Base-by-base conservation (phyloP, 2,113 vertebrate genomes). In the Phocoena phocoena region DNA sequence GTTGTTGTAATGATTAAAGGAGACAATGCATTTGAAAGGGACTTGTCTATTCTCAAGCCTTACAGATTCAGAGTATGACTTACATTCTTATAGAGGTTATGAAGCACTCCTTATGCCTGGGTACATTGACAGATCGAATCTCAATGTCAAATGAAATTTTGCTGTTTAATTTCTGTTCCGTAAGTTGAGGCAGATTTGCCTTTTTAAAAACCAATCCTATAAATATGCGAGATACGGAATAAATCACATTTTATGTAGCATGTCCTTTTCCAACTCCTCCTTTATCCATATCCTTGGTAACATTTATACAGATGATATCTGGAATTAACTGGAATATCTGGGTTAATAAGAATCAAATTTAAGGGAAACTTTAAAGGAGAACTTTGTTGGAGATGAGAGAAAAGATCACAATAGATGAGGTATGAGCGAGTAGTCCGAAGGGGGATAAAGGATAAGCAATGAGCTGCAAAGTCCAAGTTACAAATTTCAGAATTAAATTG, bases 401-500 rank as follows among this genome's bases (percentile, higher is more conserved):
- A 71, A 68, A 91, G 58, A 95, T 82, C 68, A 47, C 73, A 80
- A 25, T 77, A 63, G 84, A 83, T 84, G 93, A 97, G 13, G 33
- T 93, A 84, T 93, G 53, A 71, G 55, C 25, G 6, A 83, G 63
- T 14, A 58, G 71, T 55, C 67, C 33, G 14, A 17, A 71, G 80
- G 8, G 23, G 14, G 47, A 20, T 41, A 36, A 60, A 60, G 83
- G 44, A 70, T 93, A 92, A 96, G 71, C 95, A 84, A 87, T 90
- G 79, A 53, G 9, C 74, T 96, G 53, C 87, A 36, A 95, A 65
- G 58, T 93, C 90, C 82, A 97, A 55, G 74, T 92, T 92, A 87
- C 87, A 67, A 62, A 80, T 96, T 97, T 76, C 87, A 90, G 94
- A 92, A 95, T 88, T 90, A 62, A 95, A 36, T 81, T 93, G 76